Evolutionary conservation across 2,797 vertebrate genomes (phyloP), one percentile per base, ranked within the genome.

Genomic region (Ctenochaetus hawaiiensis): DNA sequence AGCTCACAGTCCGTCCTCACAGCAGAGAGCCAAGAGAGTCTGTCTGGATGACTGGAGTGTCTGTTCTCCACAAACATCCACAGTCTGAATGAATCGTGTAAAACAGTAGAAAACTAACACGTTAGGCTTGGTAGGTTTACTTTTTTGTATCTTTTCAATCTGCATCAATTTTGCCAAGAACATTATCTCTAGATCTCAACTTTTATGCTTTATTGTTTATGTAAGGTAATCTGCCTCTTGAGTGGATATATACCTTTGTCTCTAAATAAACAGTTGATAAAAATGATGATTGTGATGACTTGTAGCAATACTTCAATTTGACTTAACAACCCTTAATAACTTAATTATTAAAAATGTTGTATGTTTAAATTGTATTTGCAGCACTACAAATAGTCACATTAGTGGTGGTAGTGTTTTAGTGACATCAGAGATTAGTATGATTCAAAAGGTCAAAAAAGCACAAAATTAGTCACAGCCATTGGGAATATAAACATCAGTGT

Each of bases 11-110:
- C 84, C 92, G 0, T 76, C 83, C 16, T 54, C 78, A 67, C 75
- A 82, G 16, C 4, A 53, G 0, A 81, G 82, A 6, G 88, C 90
- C 59, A 97, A 96, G 89, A 95, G 85, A 89, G 74, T 83, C 58
- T 77, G 90, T 63, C 65, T 72, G 82, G 78, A 88, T 23, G 78
- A 83, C 41, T 68, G 18, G 54, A 82, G 44, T 52, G 58, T 11
- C 39, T 68, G 66, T 67, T 61, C 77, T 37, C 43, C 80, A 8
- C 73, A 56, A 78, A 34, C 8, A 1, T 53, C 23, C 5, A 17
- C 56, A 44, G 16, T 69, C 22, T 70, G 49, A 72, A 18, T 30
- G 8, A 18, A 62, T 45, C 22, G 20, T 20, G n/a, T 34, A 0
- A 57, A 79, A 60, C 30, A 75, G 45, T 9, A 18, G 14, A 39